A percentile compares a stretch with the other conserved stretches of the same genome.
Conservation (phyloP, 2,797 vertebrate species). For the Sebastes cheni region DNA sequence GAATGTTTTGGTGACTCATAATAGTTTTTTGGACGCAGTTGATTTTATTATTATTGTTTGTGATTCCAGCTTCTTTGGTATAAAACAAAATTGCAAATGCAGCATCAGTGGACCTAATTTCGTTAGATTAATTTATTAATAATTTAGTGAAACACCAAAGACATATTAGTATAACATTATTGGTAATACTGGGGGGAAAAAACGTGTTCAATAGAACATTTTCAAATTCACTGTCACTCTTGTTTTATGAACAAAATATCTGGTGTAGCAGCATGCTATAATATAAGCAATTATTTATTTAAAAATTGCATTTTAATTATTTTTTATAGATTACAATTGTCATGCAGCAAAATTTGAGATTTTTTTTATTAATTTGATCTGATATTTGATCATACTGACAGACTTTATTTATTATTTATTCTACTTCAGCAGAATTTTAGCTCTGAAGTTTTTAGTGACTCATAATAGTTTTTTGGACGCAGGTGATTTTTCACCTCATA, state of each 20-base stretch:
- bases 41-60: no score
- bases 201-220: neutral
- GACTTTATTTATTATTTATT: neutral
- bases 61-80: neutral
- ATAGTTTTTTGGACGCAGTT: no score
- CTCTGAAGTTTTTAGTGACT: neutral
- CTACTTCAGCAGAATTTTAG: neutral
- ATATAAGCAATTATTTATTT: neutral
- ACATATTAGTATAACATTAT: neutral
- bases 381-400: neutral
- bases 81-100: neutral
- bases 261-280: neutral
- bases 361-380: neutral
- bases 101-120: no score
- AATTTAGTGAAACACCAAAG: neutral
- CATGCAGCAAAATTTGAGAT: rapidly evolving
- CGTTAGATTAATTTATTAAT: neutral
- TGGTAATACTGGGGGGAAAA: no score
- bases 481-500: neutral
- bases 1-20: no score
- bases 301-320: neutral
- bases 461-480: neutral
- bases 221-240: neutral
- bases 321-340: neutral
- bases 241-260: neutral